phyloP scores from a whole-genome alignment of 92 coral and sea anemone genomes.

The Blastomussa wellsi region DNA sequence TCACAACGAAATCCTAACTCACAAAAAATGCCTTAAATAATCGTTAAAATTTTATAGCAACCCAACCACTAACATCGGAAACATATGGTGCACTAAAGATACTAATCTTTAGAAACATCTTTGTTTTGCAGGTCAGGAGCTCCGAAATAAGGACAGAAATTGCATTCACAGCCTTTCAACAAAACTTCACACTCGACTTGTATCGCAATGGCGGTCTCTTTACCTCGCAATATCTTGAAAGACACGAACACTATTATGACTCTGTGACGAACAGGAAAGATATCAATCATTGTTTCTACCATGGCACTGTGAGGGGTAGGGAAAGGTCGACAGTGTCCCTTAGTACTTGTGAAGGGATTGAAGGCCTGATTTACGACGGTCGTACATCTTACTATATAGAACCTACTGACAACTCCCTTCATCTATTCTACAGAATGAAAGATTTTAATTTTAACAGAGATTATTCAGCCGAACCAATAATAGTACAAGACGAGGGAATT shows the following conservation, averaged over 20 bases:
- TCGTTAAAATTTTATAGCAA: not conserved
- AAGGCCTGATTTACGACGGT: conserved; percentile 41
- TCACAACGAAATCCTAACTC: not conserved
- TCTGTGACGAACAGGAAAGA: not conserved
- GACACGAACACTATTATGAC: conserved; percentile 4
- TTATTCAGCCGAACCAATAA: not conserved
- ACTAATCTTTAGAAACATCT: not conserved
- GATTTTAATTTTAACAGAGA: not conserved
- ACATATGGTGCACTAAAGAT: not conserved
- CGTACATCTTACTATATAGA: conserved; percentile 27
- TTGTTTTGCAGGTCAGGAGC: conserved; percentile 5
- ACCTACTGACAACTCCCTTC: conserved; percentile 16
- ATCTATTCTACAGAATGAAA: conserved; percentile 27
- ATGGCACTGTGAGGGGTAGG: conserved; percentile 60
- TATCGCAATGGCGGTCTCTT: conserved; percentile 34
- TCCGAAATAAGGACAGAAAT: conserved; percentile 12
- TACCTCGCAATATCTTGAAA: conserved; percentile 30
- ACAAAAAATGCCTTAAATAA: not conserved
- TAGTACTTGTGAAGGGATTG: conserved; percentile 69
- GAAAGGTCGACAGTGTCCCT: conserved; percentile 61
- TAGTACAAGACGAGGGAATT: not conserved
- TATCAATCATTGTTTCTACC: conserved; percentile 56
- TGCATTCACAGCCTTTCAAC: conserved; percentile 37
- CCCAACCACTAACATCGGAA: no score
- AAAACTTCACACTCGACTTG: conserved; percentile 45